These are phyloP conservation scores for Verasper variegatus DNA, from an alignment of 2,113 vertebrate species.

Conservation along the genomic window DNA sequence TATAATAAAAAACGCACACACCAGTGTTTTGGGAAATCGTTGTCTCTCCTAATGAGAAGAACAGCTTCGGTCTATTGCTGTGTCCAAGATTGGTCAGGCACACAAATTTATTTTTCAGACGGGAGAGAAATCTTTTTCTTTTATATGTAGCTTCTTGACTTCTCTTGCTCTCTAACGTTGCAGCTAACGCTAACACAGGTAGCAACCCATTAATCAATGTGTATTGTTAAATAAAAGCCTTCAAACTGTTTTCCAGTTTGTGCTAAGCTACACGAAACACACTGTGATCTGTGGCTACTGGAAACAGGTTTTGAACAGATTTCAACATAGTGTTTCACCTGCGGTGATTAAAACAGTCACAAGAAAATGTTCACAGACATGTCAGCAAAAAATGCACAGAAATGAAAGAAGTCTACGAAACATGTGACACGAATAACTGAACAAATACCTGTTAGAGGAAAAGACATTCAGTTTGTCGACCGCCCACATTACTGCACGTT, in stretches of 20 bases:
- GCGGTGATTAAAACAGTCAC: neutral
- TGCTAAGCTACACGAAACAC: neutral
- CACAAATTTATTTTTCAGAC: too few relatives aligned
- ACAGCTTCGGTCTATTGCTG: too few relatives aligned
- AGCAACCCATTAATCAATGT: too few relatives aligned
- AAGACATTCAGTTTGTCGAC: constrained; percentile 4
- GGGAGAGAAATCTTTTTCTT: too few relatives aligned
- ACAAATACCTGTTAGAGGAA: neutral
- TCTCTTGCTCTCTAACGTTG: too few relatives aligned
- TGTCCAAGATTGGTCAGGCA: too few relatives aligned
- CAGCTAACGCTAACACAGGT: too few relatives aligned
- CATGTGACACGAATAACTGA: neutral
- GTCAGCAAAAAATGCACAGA: neutral
- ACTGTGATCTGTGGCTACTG: neutral
- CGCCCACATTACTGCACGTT: neutral
- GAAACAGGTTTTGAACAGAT: neutral
- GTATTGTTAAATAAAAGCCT: too few relatives aligned
- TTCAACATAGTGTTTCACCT: too few relatives aligned
- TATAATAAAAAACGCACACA: neutral
- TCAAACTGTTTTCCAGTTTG: neutral
- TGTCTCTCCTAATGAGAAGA: too few relatives aligned
- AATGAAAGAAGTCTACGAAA: constrained; percentile 11
- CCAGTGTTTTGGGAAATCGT: neutral
- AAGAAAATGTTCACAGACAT: neutral
- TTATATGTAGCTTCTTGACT: too few relatives aligned